These are phyloP conservation scores for Kryphioiulus occultus DNA, from an alignment of 2,888 invertebrate species.

Conservation along the genomic window DNA sequence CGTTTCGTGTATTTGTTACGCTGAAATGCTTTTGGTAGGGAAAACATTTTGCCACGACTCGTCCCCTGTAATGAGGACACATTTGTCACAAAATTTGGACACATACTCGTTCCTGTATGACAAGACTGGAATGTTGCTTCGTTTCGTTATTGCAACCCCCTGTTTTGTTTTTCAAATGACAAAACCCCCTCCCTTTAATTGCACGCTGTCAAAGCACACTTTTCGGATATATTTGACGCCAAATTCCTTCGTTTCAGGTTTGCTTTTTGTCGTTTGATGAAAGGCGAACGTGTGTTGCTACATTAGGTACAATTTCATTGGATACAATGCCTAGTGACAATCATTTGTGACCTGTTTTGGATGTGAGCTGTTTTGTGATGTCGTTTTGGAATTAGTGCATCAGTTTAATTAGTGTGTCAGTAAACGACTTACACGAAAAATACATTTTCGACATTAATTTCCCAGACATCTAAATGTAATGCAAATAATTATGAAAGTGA, in stretches of 20 bases:
- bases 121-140: neutral
- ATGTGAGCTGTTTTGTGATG: too few species aligned
- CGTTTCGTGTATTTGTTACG: neutral
- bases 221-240: neutral
- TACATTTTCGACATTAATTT: too few species aligned
- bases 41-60: neutral
- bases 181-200: neutral
- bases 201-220: neutral
- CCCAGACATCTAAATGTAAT: too few species aligned
- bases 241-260: neutral
- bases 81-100: conserved; percentile 26
- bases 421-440: too few species aligned
- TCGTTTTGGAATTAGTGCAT: too few species aligned
- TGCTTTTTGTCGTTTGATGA: neutral
- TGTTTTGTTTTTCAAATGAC: neutral
- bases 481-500: too few species aligned
- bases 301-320: too few species aligned
- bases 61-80: neutral
- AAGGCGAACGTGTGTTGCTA: neutral
- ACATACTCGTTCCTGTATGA: neutral
- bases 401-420: too few species aligned
- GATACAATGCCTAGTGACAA: too few species aligned
- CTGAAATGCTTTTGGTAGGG: neutral
- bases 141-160: neutral
- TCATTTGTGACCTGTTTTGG: too few species aligned